These are phyloP conservation scores for Camponotus vicinus DNA, from an alignment of 1,140 invertebrate genomes.

Conservation along the genomic window DNA sequence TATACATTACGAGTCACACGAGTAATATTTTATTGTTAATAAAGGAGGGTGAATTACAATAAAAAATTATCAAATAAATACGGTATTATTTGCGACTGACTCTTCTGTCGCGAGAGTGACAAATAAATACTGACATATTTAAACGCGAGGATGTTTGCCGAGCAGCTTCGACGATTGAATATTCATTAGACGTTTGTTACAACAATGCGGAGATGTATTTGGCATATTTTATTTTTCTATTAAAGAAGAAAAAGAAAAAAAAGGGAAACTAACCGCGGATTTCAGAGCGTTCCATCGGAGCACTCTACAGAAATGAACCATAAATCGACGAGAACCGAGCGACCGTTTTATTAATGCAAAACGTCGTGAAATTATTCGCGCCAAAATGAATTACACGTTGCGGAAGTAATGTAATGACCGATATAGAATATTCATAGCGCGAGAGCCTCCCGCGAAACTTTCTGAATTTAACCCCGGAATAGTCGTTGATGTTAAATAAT, in stretches of 20 bases:
- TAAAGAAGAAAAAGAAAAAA: not conserved
- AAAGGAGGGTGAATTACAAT: not conserved
- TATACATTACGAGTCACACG: not conserved
- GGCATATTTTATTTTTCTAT: constrained; percentile 42
- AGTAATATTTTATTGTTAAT: not conserved
- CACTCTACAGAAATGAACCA: constrained; percentile 69
- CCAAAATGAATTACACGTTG: constrained; percentile 68
- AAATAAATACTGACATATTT: not conserved
- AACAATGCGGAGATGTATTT: constrained; percentile 28
- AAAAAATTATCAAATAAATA: constrained; percentile 14
- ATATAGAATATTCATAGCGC: constrained; percentile 63
- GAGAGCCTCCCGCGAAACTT: constrained; percentile 51
- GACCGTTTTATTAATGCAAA: constrained; percentile 71
- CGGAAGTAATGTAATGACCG: constrained; percentile 64
- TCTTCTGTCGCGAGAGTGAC: not conserved
- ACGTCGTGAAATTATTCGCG: constrained; percentile 67
- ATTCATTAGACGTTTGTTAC: constrained; percentile 55
- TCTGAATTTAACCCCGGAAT: constrained; percentile 50
- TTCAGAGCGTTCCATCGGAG: constrained; percentile 24
- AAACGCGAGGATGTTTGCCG: not conserved
- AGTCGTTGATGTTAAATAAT: constrained; percentile 50
- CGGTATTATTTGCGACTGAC: not conserved
- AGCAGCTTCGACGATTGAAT: constrained; percentile 20
- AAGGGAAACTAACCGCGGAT: not conserved
- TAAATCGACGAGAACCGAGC: constrained; percentile 60